A percentile compares a stretch with the other conserved stretches of the same genome.
phyloP scores from a whole-genome alignment of 2,113 vertebrate species.

The Artemisiospiza belli region DNA sequence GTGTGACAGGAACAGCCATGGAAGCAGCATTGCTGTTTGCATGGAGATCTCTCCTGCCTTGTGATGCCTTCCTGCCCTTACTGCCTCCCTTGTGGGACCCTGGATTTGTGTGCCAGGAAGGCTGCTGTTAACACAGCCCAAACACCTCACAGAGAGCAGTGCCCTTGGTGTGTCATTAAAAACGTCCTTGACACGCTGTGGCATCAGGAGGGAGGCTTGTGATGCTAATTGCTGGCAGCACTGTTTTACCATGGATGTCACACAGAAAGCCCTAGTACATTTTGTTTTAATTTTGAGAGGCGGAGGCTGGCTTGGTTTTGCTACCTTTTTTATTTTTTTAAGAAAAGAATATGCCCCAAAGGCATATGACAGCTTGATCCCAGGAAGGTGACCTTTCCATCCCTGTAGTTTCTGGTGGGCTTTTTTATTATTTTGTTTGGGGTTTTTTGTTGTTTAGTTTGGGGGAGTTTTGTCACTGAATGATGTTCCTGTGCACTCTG shows the following conservation, averaged over 20 bases:
- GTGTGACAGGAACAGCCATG: background rate
- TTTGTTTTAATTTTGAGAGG: background rate
- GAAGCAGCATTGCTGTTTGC: background rate
- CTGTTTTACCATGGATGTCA: background rate
- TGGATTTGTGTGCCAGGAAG: background rate
- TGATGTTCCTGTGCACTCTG: background rate
- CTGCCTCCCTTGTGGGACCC: background rate
- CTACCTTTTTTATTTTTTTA: no score
- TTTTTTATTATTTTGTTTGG: background rate
- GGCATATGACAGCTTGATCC: background rate
- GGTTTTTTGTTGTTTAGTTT: background rate
- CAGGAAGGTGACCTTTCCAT: background rate
- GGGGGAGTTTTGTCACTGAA: background rate
- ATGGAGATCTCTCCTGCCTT: background rate
- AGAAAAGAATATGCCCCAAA: background rate
- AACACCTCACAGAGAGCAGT: background rate
- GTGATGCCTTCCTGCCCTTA: background rate
- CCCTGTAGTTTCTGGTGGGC: background rate
- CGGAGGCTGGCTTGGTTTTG: background rate
- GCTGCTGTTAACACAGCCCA: slow-evolving; percentile 3
- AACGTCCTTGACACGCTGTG: slow-evolving; percentile 13
- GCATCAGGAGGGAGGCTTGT: background rate
- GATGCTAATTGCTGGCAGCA: background rate
- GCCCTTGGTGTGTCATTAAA: slow-evolving; percentile 52
- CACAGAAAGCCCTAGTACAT: background rate